These are phyloP conservation scores for Melanocharis versteri DNA, from an alignment of 2,113 vertebrate genomes.

Conservation along the genomic window DNA sequence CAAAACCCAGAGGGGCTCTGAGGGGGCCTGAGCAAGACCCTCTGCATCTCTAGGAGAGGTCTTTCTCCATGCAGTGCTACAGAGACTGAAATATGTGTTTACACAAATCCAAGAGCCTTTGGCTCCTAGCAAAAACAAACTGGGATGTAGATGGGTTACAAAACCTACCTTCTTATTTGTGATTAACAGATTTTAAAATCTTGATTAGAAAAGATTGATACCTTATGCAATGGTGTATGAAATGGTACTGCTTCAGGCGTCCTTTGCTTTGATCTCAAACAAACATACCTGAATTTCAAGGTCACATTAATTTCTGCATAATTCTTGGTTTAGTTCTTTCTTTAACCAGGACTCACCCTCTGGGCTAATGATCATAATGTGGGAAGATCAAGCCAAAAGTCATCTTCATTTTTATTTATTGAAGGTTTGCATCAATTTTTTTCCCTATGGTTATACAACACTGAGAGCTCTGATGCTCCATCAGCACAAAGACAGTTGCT, in stretches of 20 bases:
- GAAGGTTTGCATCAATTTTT: background rate
- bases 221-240: background rate
- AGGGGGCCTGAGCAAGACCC: background rate
- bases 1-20: background rate
- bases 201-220: background rate
- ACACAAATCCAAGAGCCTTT: background rate
- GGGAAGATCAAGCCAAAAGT: background rate
- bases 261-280: background rate
- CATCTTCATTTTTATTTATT: background rate
- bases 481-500: background rate
- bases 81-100: background rate
- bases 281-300: background rate
- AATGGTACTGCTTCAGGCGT: background rate
- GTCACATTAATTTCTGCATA: background rate
- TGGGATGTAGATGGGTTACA: background rate
- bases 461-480: fast-evolving
- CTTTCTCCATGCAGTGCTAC: background rate
- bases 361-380: background rate
- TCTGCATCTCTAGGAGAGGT: background rate
- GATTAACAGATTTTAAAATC: background rate
- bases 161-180: background rate
- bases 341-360: background rate
- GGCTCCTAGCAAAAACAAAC: background rate
- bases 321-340: background rate
- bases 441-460: background rate